Percentiles rank a stretch among this genome's conserved stretches.
phyloP scores from a whole-genome alignment of 2,888 invertebrate genomes.

The Therioaphis trifolii region DNA sequence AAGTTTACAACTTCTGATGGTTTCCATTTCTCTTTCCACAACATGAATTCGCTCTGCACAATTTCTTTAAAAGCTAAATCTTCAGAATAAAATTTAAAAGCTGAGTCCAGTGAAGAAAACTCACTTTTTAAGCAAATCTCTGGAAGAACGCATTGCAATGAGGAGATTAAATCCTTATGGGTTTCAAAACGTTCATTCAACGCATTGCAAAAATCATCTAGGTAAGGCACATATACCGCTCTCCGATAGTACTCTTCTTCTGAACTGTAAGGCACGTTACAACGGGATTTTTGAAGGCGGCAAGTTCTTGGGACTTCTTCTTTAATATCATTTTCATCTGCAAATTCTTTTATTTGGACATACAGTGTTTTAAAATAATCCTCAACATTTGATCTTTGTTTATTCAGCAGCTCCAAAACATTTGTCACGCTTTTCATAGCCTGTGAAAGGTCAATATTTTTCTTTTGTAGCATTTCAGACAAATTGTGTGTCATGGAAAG shows the following conservation, averaged over 20 bases:
- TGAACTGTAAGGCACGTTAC: not conserved
- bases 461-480: conserved; percentile 6
- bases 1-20: too few relatives aligned
- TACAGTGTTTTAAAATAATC: not conserved
- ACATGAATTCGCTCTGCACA: too few relatives aligned
- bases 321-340: conserved; percentile 19
- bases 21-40: too few relatives aligned
- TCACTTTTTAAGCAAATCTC: conserved; percentile 13
- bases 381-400: conserved; percentile 1
- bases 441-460: conserved; percentile 18
- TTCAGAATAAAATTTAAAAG: conserved; percentile 27
- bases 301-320: conserved; percentile 13
- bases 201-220: not conserved
- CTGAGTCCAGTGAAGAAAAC: conserved; percentile 19
- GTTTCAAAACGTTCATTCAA: conserved; percentile 25
- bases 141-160: conserved; percentile 30
- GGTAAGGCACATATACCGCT: conserved; percentile 4
- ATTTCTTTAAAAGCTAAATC: too few relatives aligned
- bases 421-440: conserved; percentile 17
- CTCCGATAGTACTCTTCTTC: conserved; percentile 17
- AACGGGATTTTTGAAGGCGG: conserved; percentile 12
- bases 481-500: not conserved
- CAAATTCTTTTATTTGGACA: conserved; percentile 7
- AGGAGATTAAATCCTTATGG: conserved; percentile 15
- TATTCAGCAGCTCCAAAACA: conserved; percentile 2